Evolutionary conservation across 2,888 invertebrate genomes (phyloP).

Genomic region (Polydrusus cervinus): DNA sequence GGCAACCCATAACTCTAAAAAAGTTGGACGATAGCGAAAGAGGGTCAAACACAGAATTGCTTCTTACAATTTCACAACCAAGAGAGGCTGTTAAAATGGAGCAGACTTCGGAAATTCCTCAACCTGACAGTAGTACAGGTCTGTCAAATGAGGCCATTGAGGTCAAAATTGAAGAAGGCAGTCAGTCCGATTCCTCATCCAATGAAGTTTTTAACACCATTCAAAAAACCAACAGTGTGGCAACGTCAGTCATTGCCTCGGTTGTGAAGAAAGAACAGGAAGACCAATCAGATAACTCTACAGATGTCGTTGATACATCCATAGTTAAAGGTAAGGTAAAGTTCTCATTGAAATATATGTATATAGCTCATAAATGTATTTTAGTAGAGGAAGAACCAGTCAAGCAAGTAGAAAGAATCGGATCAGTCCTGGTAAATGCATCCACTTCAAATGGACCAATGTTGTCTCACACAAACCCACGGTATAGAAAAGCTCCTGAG

Average conservation of each 20-base stretch:
- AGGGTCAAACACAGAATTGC: conserved; percentile 65
- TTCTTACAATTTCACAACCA: conserved; percentile 68
- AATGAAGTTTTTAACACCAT: conserved; percentile 61
- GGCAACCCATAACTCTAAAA: conserved; percentile 69
- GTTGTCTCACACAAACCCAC: conserved; percentile 68
- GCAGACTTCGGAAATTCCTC: conserved; percentile 55
- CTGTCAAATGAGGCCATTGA: conserved; percentile 62
- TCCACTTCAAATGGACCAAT: conserved; percentile 70
- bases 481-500: conserved; percentile 66
- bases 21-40: conserved; percentile 67
- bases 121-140: conserved; percentile 65
- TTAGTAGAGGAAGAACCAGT: conserved; percentile 49
- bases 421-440: conserved; percentile 69
- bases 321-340: conserved; percentile 34
- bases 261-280: conserved; percentile 58
- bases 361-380: conserved; percentile 29
- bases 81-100: conserved; percentile 58
- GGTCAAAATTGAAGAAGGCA: conserved; percentile 64
- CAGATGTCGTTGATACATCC: conserved; percentile 9
- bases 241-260: conserved; percentile 69
- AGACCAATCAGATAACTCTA: conserved; percentile 18
- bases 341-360: not conserved
- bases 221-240: conserved; percentile 65
- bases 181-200: conserved; percentile 61
- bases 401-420: conserved; percentile 65